Evolutionary conservation across 2,113 vertebrate genomes (phyloP), one percentile per base, ranked within the genome.

Genomic region (Petromus typicus): DNA sequence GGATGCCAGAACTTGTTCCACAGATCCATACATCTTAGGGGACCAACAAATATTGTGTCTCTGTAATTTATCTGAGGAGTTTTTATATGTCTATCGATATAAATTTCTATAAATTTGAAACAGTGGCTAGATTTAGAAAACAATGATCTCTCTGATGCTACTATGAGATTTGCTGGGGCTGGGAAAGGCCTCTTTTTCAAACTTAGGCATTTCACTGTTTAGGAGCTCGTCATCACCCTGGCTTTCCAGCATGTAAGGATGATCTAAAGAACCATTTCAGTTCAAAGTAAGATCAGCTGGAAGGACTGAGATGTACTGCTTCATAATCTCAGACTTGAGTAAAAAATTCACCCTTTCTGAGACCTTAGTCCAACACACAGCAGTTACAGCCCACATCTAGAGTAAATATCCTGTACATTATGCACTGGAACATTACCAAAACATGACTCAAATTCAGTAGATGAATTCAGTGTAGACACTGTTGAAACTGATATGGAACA

Each of bases 201-300:
- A 89, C 64, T 78, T 32, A 63, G 71, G 89, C 63, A 81, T 86
- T 88, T 75, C 85, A 82, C 25, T 79, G 85, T 71, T 85, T 79
- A 54, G 56, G 93, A 92, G 73, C 90, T 32, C 76, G 93, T 91
- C 92, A 92, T 90, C 88, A 86, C 71, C 73, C 37, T 30, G 54
- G 92, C 82, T 95, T 93, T 96, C 88, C 4, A 76, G 67, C n/a
- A 7, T 78, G 95, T 93, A 93, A 95, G 92, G 73, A 91, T 96
- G 95, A 96, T 95, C 95, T 90, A 95, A 95, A 67, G 92, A 93
- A 96, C 85, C 93, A 93, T 92, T 67, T 96, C 90, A 92, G 90
- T 73, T 95, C 96, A 96, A 96, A 90, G 95, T 96, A 83, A 97
- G 92, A 96, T 92, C 92, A 94, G 93, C 81, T 43, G 10, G 69